Conservation (phyloP, 2,888 invertebrate species). For the Pollenia angustigena region DNA sequence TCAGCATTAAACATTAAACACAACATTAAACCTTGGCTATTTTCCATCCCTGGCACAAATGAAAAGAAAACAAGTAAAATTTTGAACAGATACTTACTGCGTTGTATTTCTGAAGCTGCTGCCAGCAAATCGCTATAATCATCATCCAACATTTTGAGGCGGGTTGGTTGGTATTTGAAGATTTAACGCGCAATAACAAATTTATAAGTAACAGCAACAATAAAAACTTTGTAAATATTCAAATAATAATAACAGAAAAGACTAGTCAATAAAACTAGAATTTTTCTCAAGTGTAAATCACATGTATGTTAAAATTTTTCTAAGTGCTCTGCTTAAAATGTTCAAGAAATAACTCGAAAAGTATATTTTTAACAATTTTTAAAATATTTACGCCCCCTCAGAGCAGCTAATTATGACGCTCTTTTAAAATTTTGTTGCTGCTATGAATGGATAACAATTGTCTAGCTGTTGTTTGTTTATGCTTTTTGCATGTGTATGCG, state of each 20-base stretch:
- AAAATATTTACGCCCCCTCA: not conserved
- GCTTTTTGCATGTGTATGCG: not conserved
- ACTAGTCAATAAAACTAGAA: conserved; percentile 57
- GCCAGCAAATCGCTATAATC: conserved; percentile 83
- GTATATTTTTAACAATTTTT: not conserved
- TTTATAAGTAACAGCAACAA: conserved; percentile 28
- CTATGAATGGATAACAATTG: conserved; percentile 2
- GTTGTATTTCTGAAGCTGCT: conserved; percentile 83
- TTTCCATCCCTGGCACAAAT: too few species aligned
- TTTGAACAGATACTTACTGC: conserved; percentile 78
- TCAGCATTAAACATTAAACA: too few species aligned
- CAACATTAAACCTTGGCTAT: too few species aligned
- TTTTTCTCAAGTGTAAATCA: conserved; percentile 34
- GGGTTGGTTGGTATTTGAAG: conserved; percentile 18
- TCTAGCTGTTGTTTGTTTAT: not conserved
- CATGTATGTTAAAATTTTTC: conserved; percentile 26
- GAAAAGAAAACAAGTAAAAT: conserved; percentile 13
- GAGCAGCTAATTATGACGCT: not conserved
- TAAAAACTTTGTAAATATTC: conserved; percentile 1
- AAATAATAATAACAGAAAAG: not conserved
- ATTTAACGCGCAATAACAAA: conserved; percentile 33
- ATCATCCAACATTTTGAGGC: conserved; percentile 81
- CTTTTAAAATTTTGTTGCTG: not conserved
- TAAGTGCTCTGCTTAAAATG: not conserved
- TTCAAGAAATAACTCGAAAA: too few species aligned